A percentile compares a stretch with the other conserved stretches of the same genome.
phyloP scores from a whole-genome alignment of 23 tunicate genomes.

The Oikopleura vanhoeffeni region DNA sequence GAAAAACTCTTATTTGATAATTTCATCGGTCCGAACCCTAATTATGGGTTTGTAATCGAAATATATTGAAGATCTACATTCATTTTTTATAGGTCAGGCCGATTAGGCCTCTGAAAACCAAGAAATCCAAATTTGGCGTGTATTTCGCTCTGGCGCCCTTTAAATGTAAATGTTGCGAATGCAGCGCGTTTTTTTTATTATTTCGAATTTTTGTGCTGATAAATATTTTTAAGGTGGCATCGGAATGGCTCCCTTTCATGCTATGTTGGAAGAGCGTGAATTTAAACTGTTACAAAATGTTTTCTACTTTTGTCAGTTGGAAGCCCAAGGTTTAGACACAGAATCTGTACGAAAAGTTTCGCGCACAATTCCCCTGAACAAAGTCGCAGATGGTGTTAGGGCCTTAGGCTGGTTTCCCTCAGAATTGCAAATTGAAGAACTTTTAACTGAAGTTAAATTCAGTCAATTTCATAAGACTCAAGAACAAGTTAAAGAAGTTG shows the following conservation, averaged over 20 bases:
- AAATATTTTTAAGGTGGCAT: constrained; percentile 29
- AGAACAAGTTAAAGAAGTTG: constrained; percentile 50
- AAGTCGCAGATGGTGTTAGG: constrained; percentile 62
- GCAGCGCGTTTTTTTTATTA: too few relatives aligned
- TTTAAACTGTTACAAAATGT: constrained; percentile 57
- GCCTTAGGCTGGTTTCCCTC: constrained; percentile 87
- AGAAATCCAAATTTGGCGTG: too few relatives aligned
- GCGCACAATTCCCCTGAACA: constrained; percentile 46
- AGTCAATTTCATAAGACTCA: constrained; percentile 58
- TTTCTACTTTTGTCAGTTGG: constrained; percentile 74
- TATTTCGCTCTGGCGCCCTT: too few relatives aligned
- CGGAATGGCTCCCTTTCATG: constrained; percentile 65
- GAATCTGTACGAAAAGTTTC: constrained; percentile 42
- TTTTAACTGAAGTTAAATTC: constrained; percentile 78
- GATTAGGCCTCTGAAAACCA: too few relatives aligned
- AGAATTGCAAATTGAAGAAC: constrained; percentile 74
- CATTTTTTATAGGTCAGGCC: too few relatives aligned
- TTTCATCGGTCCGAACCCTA: too few relatives aligned
- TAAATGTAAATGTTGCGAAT: too few relatives aligned
- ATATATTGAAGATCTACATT: too few relatives aligned
- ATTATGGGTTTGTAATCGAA: too few relatives aligned
- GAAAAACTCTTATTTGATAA: too few relatives aligned
- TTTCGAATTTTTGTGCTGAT: too few relatives aligned
- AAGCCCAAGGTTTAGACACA: constrained; percentile 59
- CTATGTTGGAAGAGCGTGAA: constrained; percentile 53